These are phyloP conservation scores for Phoxinus phoxinus DNA, from an alignment of 2,113 vertebrate species.

Conservation along the genomic window DNA sequence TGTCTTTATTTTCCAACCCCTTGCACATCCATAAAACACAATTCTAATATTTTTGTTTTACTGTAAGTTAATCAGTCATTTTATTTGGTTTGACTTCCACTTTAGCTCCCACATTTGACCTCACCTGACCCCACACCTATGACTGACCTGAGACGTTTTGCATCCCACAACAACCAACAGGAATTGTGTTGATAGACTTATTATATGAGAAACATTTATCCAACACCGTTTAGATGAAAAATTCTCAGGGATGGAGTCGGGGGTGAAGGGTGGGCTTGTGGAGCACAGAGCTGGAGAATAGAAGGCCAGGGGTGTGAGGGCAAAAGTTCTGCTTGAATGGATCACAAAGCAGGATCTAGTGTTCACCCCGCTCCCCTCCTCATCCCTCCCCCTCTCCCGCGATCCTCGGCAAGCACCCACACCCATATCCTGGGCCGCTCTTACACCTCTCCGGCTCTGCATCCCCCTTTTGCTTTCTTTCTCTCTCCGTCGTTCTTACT, in stretches of 20 bases:
- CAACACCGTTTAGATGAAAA: constrained; percentile 3
- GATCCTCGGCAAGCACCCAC: constrained; percentile 61
- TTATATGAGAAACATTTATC: constrained; percentile 19
- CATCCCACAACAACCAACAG: neutral
- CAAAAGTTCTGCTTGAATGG: constrained; percentile 78
- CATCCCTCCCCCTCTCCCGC: constrained; percentile 42
- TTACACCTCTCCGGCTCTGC: constrained; percentile 70
- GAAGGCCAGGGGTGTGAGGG: constrained; percentile 56
- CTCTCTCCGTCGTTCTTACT: constrained; percentile 67
- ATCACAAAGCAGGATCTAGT: constrained; percentile 72
- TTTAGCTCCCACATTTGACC: neutral
- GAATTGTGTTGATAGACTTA: neutral
- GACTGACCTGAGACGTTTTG: neutral
- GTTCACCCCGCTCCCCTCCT: constrained; percentile 60
- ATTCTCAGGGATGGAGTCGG: constrained; percentile 45
- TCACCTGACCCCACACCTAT: constrained; percentile 6
- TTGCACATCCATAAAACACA: constrained; percentile 24
- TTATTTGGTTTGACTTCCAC: neutral
- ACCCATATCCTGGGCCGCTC: constrained; percentile 66
- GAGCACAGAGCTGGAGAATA: constrained; percentile 44
- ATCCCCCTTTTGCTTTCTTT: constrained; percentile 46
- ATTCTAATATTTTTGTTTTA: constrained; percentile 1
- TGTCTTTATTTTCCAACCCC: constrained; percentile 41
- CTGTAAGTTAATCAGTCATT: constrained; percentile 23
- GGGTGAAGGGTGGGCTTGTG: constrained; percentile 31